Evolutionary conservation across 1,140 invertebrate species (phyloP), one percentile per base, ranked within the genome.

Genomic region (Apis florea): DNA sequence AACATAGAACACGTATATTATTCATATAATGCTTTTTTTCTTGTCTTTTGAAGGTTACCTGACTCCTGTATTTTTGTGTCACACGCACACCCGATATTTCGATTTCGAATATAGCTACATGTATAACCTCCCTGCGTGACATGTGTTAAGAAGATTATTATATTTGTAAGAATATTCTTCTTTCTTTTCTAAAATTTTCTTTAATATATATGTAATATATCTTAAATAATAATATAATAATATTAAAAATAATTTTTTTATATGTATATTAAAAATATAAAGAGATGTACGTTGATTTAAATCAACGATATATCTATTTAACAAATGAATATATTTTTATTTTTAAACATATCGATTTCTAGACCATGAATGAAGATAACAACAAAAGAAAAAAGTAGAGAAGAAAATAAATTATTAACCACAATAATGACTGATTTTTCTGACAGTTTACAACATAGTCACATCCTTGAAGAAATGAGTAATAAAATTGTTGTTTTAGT

Each of bases 301-400:
- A 21, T n/a, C 13, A 54, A 11, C 4, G 10, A 59, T 64, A 40
- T 5, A 40, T 56, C 17, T 0, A 40, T 9, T 24, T 40, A n/a
- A 8, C 13, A 8, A 61, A 24, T 24, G n/a, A 59, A 12, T 11
- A 15, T 21, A 31, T 47, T 5, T 78, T 59, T 31, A 49, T 61
- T 54, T 6, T 40, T 68, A 10, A 70, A 69, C 24, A 59, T n/a
- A 78, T 59, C 2, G n/a, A 70, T 78, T 59, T n/a, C 8, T 31
- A 70, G 13, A 31, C 1, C n/a, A 26, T 47, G 13, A 31, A 31
- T 19, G 19, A 59, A 51, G 51, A 56, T 31, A 21, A 31, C 10
- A 51, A 61, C 31, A 11, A 51, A 40, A 31, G 58, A 61, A 21
- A 51, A 17, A 17, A 5, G 10, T 17, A 6, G 3, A 9, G 11